phyloP scores from a whole-genome alignment of 2,113 vertebrate species.

The Bothrops jararaca region DNA sequence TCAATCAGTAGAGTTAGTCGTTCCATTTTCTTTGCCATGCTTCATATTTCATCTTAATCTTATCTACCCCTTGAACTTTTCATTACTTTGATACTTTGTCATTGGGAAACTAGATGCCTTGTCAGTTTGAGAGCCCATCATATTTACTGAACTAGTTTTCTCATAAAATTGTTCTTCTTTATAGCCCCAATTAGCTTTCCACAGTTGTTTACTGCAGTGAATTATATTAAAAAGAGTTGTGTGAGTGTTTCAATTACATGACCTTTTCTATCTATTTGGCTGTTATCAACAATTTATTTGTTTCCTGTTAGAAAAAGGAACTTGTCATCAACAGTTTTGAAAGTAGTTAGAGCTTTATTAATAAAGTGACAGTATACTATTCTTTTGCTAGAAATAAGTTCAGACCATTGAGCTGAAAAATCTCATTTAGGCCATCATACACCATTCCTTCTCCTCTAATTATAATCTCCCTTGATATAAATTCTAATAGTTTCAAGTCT shows the following conservation, averaged over 20 bases:
- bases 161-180: not conserved
- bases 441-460: constrained; percentile 33
- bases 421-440: constrained; percentile 3
- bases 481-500: constrained; percentile 33
- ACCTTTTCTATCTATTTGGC: not conserved
- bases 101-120: not conserved
- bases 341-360: constrained; percentile 18
- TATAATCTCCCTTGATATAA: constrained; percentile 27
- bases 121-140: too few species aligned
- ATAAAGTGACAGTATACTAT: constrained; percentile 6
- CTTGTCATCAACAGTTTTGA: not conserved
- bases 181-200: not conserved
- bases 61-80: not conserved
- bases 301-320: constrained; percentile 12
- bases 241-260: not conserved
- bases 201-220: not conserved
- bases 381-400: constrained; percentile 14
- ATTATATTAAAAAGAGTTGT: not conserved
- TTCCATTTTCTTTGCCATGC: not conserved
- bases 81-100: not conserved
- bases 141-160: not conserved
- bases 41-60: not conserved
- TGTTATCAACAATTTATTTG: not conserved
- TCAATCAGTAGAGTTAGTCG: not conserved
- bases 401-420: constrained; percentile 18